These are phyloP conservation scores for Drosophila seguyi DNA, from an alignment of 1,140 invertebrate genomes.

Conservation along the genomic window DNA sequence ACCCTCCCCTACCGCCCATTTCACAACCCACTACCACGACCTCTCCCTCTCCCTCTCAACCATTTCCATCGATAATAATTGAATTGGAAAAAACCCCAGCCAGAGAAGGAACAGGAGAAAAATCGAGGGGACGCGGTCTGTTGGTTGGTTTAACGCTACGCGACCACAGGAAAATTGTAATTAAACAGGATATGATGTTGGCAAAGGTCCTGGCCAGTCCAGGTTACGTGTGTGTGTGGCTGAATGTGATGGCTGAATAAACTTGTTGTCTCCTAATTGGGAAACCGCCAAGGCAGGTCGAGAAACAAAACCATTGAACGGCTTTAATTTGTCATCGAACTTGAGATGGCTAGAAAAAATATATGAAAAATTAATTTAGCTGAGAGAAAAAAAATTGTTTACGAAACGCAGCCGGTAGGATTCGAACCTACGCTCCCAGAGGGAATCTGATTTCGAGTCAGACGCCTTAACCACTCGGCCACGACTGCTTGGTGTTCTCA, in stretches of 20 bases:
- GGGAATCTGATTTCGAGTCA: constrained; percentile 94
- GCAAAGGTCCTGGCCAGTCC: constrained; percentile 38
- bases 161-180: constrained; percentile 83
- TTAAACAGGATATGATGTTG: constrained; percentile 78
- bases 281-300: constrained; percentile 23
- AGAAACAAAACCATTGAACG: constrained; percentile 7
- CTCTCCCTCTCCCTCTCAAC: background rate
- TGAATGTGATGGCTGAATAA: constrained; percentile 60
- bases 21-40: background rate
- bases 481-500: too few relatives aligned
- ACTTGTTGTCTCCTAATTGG: constrained; percentile 64
- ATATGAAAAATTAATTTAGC: background rate
- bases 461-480: constrained; percentile 95
- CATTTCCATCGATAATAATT: constrained; percentile 71
- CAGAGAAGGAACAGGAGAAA: background rate
- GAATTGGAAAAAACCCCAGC: constrained; percentile 74
- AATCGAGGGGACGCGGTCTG: background rate
- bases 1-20: too few relatives aligned
- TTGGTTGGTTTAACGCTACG: constrained; percentile 74
- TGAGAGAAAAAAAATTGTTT: background rate
- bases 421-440: constrained; percentile 94
- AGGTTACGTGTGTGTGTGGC: background rate
- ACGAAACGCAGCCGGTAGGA: constrained; percentile 90
- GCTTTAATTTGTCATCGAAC: constrained; percentile 36
- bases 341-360: background rate